phyloP scores from a whole-genome alignment of 2,797 vertebrate genomes.

The Hoplostethus atlanticus region DNA sequence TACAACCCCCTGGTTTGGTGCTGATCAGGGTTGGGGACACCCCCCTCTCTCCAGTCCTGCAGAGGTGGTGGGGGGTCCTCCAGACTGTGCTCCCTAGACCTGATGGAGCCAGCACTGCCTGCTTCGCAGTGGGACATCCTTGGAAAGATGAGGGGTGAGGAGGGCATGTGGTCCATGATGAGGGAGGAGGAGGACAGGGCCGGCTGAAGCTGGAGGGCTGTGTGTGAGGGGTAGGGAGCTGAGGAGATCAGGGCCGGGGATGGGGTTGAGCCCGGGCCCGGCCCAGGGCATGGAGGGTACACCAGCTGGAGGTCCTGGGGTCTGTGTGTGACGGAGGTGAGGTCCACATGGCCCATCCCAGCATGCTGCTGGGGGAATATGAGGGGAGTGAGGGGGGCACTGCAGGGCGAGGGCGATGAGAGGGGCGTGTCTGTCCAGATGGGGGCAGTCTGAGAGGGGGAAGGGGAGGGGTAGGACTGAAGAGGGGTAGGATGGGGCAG shows the following conservation, averaged over 20 bases:
- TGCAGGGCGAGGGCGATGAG: conserved; percentile 58
- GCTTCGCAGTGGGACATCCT: conserved; percentile 48
- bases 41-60: conserved; percentile 51
- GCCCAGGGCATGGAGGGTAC: conserved; percentile 15
- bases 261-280: too few species aligned
- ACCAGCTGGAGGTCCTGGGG: conserved; percentile 69
- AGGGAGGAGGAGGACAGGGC: conserved; percentile 18
- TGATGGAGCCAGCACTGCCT: conserved; percentile 34
- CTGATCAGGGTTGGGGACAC: conserved; percentile 29
- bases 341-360: conserved; percentile 41
- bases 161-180: conserved; percentile 37
- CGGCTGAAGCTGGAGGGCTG: conserved; percentile 36
- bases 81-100: conserved; percentile 65
- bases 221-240: too few species aligned
- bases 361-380: conserved; percentile 53
- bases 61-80: conserved; percentile 36
- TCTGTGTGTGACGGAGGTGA: conserved; percentile 39
- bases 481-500: conserved; percentile 49
- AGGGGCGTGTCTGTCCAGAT: conserved; percentile 66
- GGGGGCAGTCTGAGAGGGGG: conserved; percentile 60
- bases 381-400: conserved; percentile 34
- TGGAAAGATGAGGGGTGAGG: conserved; percentile 50
- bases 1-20: conserved; percentile 63
- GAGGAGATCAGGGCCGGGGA: too few species aligned
- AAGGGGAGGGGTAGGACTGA: conserved; percentile 46